Evolutionary conservation across 64 coral and sea anemone genomes (phyloP), one percentile per base, ranked within the genome.

Genomic region (Actinia equina): DNA sequence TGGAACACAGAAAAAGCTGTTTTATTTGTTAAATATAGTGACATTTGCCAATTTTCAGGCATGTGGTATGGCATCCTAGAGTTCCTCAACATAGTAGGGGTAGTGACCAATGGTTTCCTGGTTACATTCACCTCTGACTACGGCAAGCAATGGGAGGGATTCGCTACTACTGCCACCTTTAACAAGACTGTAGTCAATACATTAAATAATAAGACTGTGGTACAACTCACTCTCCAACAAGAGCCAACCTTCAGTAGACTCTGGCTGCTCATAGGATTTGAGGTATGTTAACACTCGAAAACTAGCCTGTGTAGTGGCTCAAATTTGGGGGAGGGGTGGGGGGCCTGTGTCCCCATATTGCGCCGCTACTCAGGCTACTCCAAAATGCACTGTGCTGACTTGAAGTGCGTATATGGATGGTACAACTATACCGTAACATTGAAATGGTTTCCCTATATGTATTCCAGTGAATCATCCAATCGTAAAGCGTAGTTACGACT

Each of bases 21-120:
- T 49, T 49, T 49, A 49, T 49, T 49, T 49, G 7, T 49, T 49
- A 17, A 37, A 37, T 19, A 15, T 19, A 16, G 17, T 60, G 18
- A 15, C 59, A 17, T 82, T 52, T 69, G 16, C 62, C 89, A 4
- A 63, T 44, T 54, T 64, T 26, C 59, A 98, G 95, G 95, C 43
- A 98, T 94, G 95, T 98, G 95, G 95, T 94, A 94, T 76, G 88
- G 86, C 27, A 98, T 98, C 84, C 85, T 98, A 18, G 87, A 98
- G 49, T 98, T 98, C 85, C 89, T 98, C 13, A 98, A 98, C 83
- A 79, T 98, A 7, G 93, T 94, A 37, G 95, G 95, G 20, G 95
- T 98, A 60, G 95, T 94, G 37, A 98, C 92, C 17, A 98, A 98
- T 78, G 89, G 92, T 20, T 98, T 98, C 86, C 71, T 98, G 46